Evolutionary conservation across 2,797 vertebrate species (phyloP).

Genomic region (Muraenolepis orangiensis): DNA sequence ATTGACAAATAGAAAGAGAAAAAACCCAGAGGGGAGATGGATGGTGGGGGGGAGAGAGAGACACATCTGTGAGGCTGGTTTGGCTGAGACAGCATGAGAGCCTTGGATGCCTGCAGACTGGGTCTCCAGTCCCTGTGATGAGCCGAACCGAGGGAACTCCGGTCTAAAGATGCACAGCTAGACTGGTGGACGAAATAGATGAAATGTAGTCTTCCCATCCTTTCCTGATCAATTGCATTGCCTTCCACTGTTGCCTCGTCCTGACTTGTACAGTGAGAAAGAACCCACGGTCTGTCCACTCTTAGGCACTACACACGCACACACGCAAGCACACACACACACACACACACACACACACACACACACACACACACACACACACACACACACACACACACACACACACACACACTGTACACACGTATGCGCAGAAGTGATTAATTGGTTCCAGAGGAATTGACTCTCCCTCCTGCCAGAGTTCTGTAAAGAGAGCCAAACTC

Average conservation of each 20-base stretch:
- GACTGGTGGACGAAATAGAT: too few relatives aligned
- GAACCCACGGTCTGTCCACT: too few relatives aligned
- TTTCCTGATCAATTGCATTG: too few relatives aligned
- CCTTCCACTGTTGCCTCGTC: too few relatives aligned
- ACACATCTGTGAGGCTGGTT: slow-evolving; percentile 56
- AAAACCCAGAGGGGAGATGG: slow-evolving; percentile 15
- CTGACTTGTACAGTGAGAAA: too few relatives aligned
- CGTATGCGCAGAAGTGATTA: slow-evolving; percentile 57
- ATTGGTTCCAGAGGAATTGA: slow-evolving; percentile 77
- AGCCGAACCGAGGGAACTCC: neutral
- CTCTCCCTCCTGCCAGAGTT: slow-evolving; percentile 60
- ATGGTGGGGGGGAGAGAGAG: slow-evolving; percentile 13
- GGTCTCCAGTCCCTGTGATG: slow-evolving; percentile 30
- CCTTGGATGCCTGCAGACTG: slow-evolving; percentile 53
- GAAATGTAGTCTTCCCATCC: too few relatives aligned
- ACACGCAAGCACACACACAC: slow-evolving; percentile 2
- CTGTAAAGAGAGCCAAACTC: slow-evolving; percentile 47
- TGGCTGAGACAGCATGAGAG: slow-evolving; percentile 55
- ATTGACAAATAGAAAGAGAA: slow-evolving; percentile 8
- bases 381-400: slow-evolving; percentile 15
- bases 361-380: slow-evolving; percentile 29
- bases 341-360: slow-evolving; percentile 13
- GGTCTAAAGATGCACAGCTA: neutral
- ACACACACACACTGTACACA: slow-evolving; percentile 1
- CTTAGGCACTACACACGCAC: neutral